A percentile compares a stretch with the other conserved stretches of the same genome.
phyloP scores from a whole-genome alignment of 2,888 invertebrate genomes.

The Parnassius apollo region DNA sequence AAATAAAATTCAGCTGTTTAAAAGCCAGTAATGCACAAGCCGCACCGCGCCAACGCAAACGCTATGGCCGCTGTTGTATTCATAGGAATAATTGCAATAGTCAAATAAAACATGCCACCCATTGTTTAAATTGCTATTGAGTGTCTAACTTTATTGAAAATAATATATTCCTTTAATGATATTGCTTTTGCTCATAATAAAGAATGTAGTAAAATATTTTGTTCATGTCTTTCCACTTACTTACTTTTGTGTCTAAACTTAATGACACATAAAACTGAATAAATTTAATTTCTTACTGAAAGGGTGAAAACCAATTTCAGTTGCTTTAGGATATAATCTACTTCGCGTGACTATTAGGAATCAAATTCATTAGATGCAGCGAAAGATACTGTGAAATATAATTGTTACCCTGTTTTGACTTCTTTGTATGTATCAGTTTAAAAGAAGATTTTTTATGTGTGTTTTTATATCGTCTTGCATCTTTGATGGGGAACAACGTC shows the following conservation, averaged over 20 bases:
- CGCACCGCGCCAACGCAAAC: conserved; percentile 32
- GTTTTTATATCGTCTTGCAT: no score
- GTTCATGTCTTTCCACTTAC: background rate
- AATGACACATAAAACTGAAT: background rate
- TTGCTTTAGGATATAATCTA: conserved; percentile 32
- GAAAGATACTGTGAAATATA: conserved; percentile 30
- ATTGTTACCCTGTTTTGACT: conserved; percentile 18
- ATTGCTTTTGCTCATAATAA: conserved; percentile 8
- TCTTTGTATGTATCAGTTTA: no score
- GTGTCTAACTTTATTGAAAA: conserved; percentile 24
- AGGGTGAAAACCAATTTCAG: conserved; percentile 21
- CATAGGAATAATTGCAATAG: conserved; percentile 33
- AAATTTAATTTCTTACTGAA: conserved; percentile 1
- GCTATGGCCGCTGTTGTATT: conserved; percentile 31
- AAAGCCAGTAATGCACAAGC: conserved; percentile 48
- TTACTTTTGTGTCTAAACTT: background rate
- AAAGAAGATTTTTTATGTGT: no score
- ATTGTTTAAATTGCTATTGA: conserved; percentile 29
- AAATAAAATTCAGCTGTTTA: conserved; percentile 53
- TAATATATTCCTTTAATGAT: conserved; percentile 9
- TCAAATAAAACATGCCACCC: conserved; percentile 39
- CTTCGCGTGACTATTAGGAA: conserved; percentile 36
- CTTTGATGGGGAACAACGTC: no score
- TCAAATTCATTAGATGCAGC: conserved; percentile 37
- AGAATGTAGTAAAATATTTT: conserved; percentile 6